These are phyloP conservation scores for Ylistrum balloti DNA, from an alignment of 1,140 invertebrate species.

Conservation along the genomic window DNA sequence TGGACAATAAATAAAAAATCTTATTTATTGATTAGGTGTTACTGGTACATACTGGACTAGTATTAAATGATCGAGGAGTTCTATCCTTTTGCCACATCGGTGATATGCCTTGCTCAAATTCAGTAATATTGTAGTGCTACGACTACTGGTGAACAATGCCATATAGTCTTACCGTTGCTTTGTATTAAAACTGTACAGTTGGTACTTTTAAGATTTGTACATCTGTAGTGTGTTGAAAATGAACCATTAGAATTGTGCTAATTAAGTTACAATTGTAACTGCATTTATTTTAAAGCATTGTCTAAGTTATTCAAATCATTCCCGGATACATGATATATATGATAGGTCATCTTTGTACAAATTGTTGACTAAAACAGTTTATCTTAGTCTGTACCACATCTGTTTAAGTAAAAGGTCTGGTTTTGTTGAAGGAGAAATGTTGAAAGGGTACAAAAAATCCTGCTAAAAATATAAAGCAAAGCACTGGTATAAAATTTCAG, in stretches of 20 bases:
- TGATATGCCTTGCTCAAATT: slow-evolving; percentile 38
- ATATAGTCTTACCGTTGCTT: neutral
- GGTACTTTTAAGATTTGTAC: neutral
- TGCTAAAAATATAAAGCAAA: neutral
- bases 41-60: too few species aligned
- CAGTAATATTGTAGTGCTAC: slow-evolving; percentile 12
- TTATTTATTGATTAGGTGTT: slow-evolving; percentile 15
- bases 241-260: neutral
- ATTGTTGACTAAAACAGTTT: neutral
- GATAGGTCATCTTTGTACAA: neutral
- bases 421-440: neutral
- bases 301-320: slow-evolving; percentile 11
- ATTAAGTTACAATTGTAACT: neutral
- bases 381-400: neutral
- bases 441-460: neutral
- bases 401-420: neutral
- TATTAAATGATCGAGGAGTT: neutral
- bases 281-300: neutral
- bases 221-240: slow-evolving; percentile 14
- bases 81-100: neutral
- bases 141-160: slow-evolving; percentile 20
- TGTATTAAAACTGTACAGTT: neutral
- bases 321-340: neutral
- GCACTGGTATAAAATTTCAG: neutral
- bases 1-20: neutral